phyloP scores from a whole-genome alignment of 2,797 vertebrate genomes.

The Alosa sapidissima region DNA sequence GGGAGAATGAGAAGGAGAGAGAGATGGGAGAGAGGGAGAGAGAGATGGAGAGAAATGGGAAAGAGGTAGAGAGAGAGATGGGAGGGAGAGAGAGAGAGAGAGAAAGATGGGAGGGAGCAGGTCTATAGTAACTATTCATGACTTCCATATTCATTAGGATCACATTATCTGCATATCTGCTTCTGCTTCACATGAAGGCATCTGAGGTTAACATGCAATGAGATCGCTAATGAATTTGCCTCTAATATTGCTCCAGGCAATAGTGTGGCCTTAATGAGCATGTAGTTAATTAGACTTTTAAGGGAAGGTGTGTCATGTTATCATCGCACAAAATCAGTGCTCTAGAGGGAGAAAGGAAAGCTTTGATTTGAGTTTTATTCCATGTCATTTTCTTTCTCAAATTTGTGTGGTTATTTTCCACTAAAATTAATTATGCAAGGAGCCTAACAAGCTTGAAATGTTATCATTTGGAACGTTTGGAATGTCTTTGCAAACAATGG shows the following conservation, averaged over 20 bases:
- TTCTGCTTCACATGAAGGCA: background rate
- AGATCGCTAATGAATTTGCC: background rate
- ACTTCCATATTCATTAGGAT: background rate
- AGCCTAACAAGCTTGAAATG: background rate
- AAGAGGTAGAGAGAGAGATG: background rate
- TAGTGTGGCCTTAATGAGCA: background rate
- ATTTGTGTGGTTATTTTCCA: background rate
- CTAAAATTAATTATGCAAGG: constrained; percentile 10
- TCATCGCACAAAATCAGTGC: background rate
- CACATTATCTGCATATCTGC: background rate
- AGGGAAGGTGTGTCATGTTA: constrained; percentile 10
- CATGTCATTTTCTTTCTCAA: background rate
- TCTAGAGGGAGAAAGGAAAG: background rate
- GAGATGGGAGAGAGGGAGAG: background rate
- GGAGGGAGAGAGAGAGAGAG: background rate
- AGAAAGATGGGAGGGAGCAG: constrained; percentile 1
- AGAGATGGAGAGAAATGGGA: background rate
- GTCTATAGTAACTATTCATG: constrained; percentile 22
- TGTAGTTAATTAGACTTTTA: constrained; percentile 1
- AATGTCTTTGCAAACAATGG: background rate
- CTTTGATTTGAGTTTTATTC: constrained; percentile 3
- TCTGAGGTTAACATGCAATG: background rate
- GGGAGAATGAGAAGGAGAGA: background rate
- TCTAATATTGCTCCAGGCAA: background rate
- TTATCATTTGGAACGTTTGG: background rate